phyloP scores from a whole-genome alignment of 2,113 vertebrate species.

The Pimephales promelas region DNA sequence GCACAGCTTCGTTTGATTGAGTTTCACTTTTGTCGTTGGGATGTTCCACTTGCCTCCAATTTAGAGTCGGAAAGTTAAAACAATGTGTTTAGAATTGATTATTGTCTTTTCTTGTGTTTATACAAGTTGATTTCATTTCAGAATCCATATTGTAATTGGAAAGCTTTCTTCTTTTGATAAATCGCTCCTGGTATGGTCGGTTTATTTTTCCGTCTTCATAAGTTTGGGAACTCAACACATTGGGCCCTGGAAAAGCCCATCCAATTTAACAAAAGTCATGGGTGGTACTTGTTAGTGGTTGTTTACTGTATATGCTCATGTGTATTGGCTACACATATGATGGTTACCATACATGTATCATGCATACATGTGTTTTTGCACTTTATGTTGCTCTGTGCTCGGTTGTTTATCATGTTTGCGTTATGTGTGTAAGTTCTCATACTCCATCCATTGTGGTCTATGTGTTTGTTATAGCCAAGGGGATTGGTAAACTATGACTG shows the following conservation, averaged over 20 bases:
- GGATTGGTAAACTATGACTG: slow-evolving; percentile 16
- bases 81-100: not conserved
- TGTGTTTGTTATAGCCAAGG: slow-evolving; percentile 12
- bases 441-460: not conserved
- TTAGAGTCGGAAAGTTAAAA: not conserved
- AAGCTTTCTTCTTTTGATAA: slow-evolving; percentile 7
- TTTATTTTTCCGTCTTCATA: not conserved
- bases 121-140: slow-evolving; percentile 5
- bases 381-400: not conserved
- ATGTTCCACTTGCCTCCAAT: not conserved
- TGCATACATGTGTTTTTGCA: not conserved
- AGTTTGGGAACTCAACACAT: not conserved
- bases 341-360: not conserved
- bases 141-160: not conserved
- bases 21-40: not conserved
- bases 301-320: not conserved
- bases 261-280: not conserved
- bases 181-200: not conserved
- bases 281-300: slow-evolving; percentile 10
- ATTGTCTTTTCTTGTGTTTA: not conserved
- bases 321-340: not conserved
- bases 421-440: slow-evolving; percentile 8
- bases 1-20: too few relatives aligned
- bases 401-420: not conserved
- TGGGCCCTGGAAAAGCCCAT: not conserved